Evolutionary conservation across 1,140 invertebrate genomes (phyloP), one percentile per base, ranked within the genome.

Genomic region (Maniola jurtina): DNA sequence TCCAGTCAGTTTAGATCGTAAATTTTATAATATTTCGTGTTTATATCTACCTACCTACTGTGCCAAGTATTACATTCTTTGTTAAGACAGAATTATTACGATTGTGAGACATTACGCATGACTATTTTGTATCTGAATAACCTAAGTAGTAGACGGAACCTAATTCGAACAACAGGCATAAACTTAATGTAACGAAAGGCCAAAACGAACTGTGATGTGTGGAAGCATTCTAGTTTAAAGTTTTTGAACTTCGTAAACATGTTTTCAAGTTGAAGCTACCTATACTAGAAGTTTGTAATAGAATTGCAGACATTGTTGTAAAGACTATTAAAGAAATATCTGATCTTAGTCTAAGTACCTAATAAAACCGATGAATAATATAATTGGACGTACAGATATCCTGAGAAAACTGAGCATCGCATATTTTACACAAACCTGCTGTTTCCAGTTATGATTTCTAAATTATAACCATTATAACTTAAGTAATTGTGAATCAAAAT

Each of bases 231-330:
- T 57, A 25, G 62, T 70, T 64, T 62, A 68, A 70, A 70, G 63
- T 66, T 66, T 70, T 61, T 52, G 42, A 69, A 69, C 35, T 60
- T 60, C 45, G 66, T 71, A 71, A 71, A 74, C 69, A 75, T 75
- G 70, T 75, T 75, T 71, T 75, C 69, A 71, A 71, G 63, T 75
- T 59, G 59, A 45, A 54, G 55, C 58, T 10, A 60, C 14, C 59
- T 52, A 62, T 62, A 62, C 54, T 8, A 15, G 11, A 52, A 55
- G 58, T 60, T 60, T 60, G 58, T 60, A 60, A 60, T 47, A 60
- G 42, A 60, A 60, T 58, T 5, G 13, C 25, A 40, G 34, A 14
- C 36, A 40, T 34, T 58, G 25, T 56, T 56, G 56, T 33, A 60
- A 60, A 35, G 25, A 55, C 33, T 35, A 55, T 35, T 55, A 36